Percentiles rank a stretch among this genome's conserved stretches.
Evolutionary conservation across 2,797 vertebrate species (phyloP).

Genomic region (Antennarius maculatus): DNA sequence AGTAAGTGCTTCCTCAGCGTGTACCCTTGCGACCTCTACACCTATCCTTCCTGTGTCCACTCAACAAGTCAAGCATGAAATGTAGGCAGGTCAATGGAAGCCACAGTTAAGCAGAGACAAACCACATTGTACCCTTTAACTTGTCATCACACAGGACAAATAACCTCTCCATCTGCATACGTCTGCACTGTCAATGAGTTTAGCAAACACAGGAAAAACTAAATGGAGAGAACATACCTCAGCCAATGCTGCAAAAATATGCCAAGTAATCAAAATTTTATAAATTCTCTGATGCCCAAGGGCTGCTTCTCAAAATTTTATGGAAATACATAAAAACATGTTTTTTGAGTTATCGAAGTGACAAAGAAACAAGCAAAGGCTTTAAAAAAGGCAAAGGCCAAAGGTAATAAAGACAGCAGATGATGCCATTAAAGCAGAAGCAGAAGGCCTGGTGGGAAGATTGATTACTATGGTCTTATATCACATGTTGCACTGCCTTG

Average conservation of each 20-base stretch:
- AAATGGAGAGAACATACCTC: too few relatives aligned
- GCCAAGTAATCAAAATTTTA: too few relatives aligned
- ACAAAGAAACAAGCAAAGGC: too few relatives aligned
- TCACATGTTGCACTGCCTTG: slow-evolving; percentile 19
- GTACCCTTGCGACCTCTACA: slow-evolving; percentile 60
- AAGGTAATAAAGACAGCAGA: slow-evolving; percentile 20
- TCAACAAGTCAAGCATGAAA: slow-evolving; percentile 69
- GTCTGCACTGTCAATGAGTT: slow-evolving; percentile 38
- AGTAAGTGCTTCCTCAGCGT: slow-evolving; percentile 31
- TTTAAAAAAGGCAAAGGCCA: too few relatives aligned
- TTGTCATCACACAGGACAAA: slow-evolving; percentile 66
- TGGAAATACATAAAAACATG: too few relatives aligned
- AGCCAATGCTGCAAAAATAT: too few relatives aligned
- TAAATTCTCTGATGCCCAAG: too few relatives aligned
- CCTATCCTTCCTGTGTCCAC: slow-evolving; percentile 49
- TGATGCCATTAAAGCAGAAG: slow-evolving; percentile 18
- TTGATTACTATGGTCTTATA: slow-evolving; percentile 23
- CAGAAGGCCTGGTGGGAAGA: slow-evolving; percentile 31
- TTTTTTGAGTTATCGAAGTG: too few relatives aligned
- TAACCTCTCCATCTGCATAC: slow-evolving; percentile 51
- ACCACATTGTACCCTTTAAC: slow-evolving; percentile 62
- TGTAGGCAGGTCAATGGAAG: slow-evolving; percentile 62
- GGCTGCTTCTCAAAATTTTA: too few relatives aligned
- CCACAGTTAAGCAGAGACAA: slow-evolving; percentile 52
- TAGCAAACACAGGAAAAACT: slow-evolving; percentile 29